Conservation (phyloP, 2,888 invertebrate species). For the Deilephila elpenor region DNA sequence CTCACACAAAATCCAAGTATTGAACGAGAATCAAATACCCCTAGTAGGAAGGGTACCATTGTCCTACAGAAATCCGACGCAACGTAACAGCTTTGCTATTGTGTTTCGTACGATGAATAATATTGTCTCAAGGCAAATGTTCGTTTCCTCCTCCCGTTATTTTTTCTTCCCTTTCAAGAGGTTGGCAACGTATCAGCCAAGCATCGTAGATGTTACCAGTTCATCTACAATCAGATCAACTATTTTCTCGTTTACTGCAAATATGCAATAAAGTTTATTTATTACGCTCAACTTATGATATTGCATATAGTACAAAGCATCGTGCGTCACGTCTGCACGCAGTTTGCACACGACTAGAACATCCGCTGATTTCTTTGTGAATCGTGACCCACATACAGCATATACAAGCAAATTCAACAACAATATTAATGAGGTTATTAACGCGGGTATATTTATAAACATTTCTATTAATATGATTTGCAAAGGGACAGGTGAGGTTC, state of each 20-base stretch:
- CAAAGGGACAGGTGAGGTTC: not conserved
- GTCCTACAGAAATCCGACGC: too few species aligned
- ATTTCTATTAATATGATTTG: not conserved
- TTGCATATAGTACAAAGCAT: not conserved
- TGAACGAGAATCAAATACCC: too few species aligned
- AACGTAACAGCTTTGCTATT: too few species aligned
- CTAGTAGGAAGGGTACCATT: too few species aligned
- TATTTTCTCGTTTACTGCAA: not conserved
- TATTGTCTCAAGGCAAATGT: too few species aligned
- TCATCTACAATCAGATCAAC: too few species aligned
- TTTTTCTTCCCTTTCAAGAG: too few species aligned
- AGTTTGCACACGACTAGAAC: not conserved
- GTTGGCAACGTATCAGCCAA: too few species aligned
- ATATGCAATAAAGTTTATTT: not conserved
- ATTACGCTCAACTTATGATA: not conserved
- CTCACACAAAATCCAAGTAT: too few species aligned
- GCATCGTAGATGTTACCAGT: too few species aligned
- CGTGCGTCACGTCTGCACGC: not conserved
- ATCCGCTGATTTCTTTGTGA: constrained; percentile 1
- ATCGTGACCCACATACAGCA: not conserved
- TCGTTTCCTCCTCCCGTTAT: too few species aligned
- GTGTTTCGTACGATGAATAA: too few species aligned
- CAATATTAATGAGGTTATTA: not conserved
- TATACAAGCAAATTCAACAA: not conserved
- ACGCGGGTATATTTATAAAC: not conserved